These are phyloP conservation scores for Erannis defoliaria DNA, from an alignment of 2,888 invertebrate species.

Conservation along the genomic window DNA sequence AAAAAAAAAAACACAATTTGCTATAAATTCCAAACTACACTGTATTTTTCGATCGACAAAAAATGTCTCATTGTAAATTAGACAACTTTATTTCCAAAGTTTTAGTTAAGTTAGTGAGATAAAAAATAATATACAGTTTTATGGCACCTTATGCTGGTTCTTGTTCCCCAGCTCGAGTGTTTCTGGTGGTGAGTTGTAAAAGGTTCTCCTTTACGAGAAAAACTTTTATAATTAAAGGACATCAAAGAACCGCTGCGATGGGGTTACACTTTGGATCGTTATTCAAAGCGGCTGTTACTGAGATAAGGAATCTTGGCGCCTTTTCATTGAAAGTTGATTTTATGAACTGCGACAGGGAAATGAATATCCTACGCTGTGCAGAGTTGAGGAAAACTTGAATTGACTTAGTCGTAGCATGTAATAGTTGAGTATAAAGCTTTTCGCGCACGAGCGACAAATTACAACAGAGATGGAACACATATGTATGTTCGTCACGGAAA, in stretches of 20 bases:
- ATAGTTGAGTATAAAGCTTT: neutral
- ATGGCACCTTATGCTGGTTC: constrained; percentile 51
- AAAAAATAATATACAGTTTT: constrained; percentile 38
- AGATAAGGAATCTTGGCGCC: constrained; percentile 80
- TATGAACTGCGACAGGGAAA: constrained; percentile 72
- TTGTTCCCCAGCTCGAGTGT: constrained; percentile 52
- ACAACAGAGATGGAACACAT: too few species aligned
- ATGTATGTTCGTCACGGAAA: too few species aligned
- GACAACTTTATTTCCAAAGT: neutral
- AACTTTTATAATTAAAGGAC: constrained; percentile 85
- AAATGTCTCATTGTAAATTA: neutral
- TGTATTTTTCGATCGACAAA: neutral
- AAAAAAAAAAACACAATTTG: constrained; percentile 20
- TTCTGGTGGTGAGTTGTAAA: constrained; percentile 60
- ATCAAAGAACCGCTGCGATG: constrained; percentile 81
- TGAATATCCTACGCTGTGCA: constrained; percentile 54
- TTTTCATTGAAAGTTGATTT: constrained; percentile 77
- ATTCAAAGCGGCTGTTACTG: constrained; percentile 80
- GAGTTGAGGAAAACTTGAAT: neutral
- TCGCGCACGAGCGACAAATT: neutral
- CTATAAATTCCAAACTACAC: neutral
- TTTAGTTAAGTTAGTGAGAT: constrained; percentile 6
- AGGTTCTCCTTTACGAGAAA: constrained; percentile 76
- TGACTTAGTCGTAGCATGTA: neutral
- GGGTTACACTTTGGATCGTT: constrained; percentile 83